These are phyloP conservation scores for Dinoponera quadriceps DNA, from an alignment of 1,140 invertebrate genomes.

Conservation along the genomic window DNA sequence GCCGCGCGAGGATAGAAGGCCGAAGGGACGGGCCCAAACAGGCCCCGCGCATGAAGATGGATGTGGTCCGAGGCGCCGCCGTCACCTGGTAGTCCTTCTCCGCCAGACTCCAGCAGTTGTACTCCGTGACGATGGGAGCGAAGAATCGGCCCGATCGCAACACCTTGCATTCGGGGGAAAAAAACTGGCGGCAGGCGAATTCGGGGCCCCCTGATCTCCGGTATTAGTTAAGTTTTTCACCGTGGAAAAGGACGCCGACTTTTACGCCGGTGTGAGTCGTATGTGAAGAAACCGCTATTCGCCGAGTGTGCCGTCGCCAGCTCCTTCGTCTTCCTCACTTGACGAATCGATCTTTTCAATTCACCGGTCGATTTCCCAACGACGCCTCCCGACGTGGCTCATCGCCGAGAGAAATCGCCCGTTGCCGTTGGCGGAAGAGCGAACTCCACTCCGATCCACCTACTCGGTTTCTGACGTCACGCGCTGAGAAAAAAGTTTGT, in stretches of 20 bases:
- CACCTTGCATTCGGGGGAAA: constrained; percentile 49
- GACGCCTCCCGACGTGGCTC: background rate
- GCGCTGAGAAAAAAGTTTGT: too few species aligned
- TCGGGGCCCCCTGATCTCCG: background rate
- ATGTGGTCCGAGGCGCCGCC: constrained; percentile 83
- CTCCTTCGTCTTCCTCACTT: background rate
- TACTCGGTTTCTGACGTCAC: background rate
- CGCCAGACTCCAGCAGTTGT: constrained; percentile 76
- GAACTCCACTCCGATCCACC: background rate
- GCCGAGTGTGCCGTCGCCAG: background rate
- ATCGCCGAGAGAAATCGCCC: too few species aligned
- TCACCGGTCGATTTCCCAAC: background rate
- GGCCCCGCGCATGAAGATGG: constrained; percentile 79
- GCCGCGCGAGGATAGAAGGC: constrained; percentile 59
- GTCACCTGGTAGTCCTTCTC: constrained; percentile 81
- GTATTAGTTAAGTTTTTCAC: background rate
- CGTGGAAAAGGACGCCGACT: background rate
- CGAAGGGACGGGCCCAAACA: constrained; percentile 69
- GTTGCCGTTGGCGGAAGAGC: too few species aligned
- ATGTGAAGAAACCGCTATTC: background rate
- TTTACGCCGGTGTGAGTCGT: background rate
- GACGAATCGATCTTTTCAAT: background rate
- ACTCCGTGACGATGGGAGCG: constrained; percentile 6
- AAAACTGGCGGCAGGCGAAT: background rate
- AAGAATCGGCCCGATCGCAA: constrained; percentile 14